Conservation (phyloP, 2,888 invertebrate genomes). For the Odontocolon sp. region DNA sequence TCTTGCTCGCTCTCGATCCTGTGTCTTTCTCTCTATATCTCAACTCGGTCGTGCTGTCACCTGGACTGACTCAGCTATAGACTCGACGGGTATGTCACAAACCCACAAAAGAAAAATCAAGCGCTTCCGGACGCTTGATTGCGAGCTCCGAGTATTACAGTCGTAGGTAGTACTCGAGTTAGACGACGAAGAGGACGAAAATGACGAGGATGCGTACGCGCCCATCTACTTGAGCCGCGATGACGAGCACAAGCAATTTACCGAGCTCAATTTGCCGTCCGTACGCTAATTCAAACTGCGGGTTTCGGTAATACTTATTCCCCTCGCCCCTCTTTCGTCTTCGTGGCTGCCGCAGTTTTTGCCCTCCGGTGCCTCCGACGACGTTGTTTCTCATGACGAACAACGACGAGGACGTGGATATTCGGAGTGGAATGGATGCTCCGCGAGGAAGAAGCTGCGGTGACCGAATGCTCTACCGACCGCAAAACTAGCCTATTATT, state of each 20-base stretch:
- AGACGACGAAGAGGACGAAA: conserved; percentile 14
- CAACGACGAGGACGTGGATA: conserved; percentile 9
- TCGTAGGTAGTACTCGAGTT: conserved; percentile 28
- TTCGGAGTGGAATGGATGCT: conserved; percentile 61
- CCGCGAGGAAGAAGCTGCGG: conserved; percentile 62
- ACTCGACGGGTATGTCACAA: not conserved
- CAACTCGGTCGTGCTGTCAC: not conserved
- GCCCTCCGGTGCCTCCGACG: not conserved
- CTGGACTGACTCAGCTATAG: not conserved
- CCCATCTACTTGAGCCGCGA: conserved; percentile 47
- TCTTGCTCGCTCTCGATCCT: conserved; percentile 1
- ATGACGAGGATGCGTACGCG: conserved; percentile 35
- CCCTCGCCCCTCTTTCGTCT: conserved; percentile 53
- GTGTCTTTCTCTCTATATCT: not conserved
- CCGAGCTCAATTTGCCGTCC: conserved; percentile 74
- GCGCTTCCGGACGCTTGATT: conserved; percentile 60
- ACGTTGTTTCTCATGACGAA: conserved; percentile 74
- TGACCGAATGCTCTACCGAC: conserved; percentile 62
- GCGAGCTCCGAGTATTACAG: not conserved
- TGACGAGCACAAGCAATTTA: conserved; percentile 71
- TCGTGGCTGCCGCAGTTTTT: no score
- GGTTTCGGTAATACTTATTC: conserved; percentile 73
- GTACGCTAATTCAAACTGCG: conserved; percentile 77
- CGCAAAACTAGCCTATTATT: conserved; percentile 76
- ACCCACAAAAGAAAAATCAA: conserved; percentile 21